Conservation (phyloP, 2,888 invertebrate genomes). For the Mycalesis mineus region DNA sequence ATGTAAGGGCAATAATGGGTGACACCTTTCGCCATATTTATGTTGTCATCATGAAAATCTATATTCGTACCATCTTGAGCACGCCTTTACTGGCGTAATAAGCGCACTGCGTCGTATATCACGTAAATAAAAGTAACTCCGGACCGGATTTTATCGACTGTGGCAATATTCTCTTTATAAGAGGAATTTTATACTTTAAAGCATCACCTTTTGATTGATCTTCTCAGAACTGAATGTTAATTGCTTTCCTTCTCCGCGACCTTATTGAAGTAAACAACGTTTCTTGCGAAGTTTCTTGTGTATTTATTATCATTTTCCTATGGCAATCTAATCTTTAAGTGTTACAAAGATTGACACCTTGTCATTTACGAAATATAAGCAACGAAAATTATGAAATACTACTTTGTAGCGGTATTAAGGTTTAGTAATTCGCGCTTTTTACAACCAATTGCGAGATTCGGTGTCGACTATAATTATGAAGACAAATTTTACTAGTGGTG, state of each 20-base stretch:
- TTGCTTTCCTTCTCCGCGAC: neutral
- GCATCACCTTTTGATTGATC: conserved; percentile 14
- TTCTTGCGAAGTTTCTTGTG: neutral
- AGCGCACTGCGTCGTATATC: conserved; percentile 36
- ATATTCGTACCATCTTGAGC: conserved; percentile 34
- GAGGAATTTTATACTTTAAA: conserved; percentile 20
- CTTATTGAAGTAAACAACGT: neutral
- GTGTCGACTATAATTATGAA: neutral
- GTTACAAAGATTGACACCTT: neutral
- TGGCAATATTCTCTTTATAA: conserved; percentile 32
- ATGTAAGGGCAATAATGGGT: neutral
- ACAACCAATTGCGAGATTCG: neutral
- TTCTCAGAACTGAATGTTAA: conserved; percentile 1
- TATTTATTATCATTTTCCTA: neutral
- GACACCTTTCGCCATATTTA: neutral
- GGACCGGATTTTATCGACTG: conserved; percentile 55
- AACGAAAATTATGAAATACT: neutral
- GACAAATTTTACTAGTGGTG: neutral
- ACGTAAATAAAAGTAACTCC: conserved; percentile 44
- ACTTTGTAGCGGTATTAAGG: neutral
- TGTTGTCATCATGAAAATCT: conserved; percentile 1
- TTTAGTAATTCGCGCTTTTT: neutral
- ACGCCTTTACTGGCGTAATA: conserved; percentile 27
- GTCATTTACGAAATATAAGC: conserved; percentile 1
- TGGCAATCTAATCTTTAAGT: neutral